A percentile compares a stretch with the other conserved stretches of the same genome.
phyloP scores from a whole-genome alignment of 2,888 invertebrate genomes.

The Augiades crinisus region DNA sequence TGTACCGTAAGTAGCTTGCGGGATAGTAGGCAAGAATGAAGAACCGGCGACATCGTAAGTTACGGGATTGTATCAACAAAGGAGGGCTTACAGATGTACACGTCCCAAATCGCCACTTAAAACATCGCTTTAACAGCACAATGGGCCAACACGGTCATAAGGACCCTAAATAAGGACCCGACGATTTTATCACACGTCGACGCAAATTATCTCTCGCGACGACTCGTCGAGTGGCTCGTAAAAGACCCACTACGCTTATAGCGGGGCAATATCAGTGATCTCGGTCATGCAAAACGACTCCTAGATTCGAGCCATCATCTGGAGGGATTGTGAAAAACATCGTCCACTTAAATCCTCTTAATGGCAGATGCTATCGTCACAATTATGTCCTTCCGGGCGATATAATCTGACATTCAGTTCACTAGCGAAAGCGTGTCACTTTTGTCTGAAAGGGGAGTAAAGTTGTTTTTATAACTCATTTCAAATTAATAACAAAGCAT shows the following conservation, averaged over 20 bases:
- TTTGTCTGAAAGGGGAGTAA: no score
- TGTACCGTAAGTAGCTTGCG: conserved; percentile 16
- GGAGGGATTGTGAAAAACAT: conserved; percentile 32
- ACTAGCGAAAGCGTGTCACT: no score
- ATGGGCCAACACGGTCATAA: conserved; percentile 42
- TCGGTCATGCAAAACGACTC: conserved; percentile 58
- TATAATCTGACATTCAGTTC: conserved; percentile 6
- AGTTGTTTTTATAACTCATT: no score
- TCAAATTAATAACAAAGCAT: no score
- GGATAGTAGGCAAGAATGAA: conserved; percentile 12
- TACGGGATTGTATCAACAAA: conserved; percentile 27
- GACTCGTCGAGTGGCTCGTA: conserved; percentile 55
- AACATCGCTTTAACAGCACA: conserved; percentile 46
- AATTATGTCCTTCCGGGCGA: conserved; percentile 32
- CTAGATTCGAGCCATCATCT: conserved; percentile 45
- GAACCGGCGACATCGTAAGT: conserved; percentile 13
- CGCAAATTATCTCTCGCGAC: conserved; percentile 59
- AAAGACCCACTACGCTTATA: conserved; percentile 63
- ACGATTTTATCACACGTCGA: conserved; percentile 64
- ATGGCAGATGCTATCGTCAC: conserved; percentile 44
- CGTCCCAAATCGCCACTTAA: conserved; percentile 51
- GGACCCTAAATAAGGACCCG: conserved; percentile 48
- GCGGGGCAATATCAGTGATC: conserved; percentile 65
- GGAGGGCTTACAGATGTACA: conserved; percentile 28
- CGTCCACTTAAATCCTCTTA: conserved; percentile 41